Evolutionary conservation across 2,797 vertebrate genomes (phyloP), one percentile per base, ranked within the genome.

Genomic region (Dendrocincla fuliginosa): DNA sequence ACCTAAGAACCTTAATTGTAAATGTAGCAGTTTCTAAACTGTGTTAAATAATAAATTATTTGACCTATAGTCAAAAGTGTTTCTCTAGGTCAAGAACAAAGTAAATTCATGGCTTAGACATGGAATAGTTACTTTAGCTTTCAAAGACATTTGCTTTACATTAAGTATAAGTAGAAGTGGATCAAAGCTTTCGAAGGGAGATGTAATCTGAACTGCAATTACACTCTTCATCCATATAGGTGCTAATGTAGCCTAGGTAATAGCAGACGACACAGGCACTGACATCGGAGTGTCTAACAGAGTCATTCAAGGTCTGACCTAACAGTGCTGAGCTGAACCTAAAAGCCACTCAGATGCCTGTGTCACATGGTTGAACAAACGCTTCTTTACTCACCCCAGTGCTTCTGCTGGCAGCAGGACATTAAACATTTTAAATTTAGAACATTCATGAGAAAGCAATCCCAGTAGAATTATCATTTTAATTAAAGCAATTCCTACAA

Each of bases 291-390:
- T 16, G 32, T 65, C 20, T 37, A 35, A 44, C 1, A 67, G 39
- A 77, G 32, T 25, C 50, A 50, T 52, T 47, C 37, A 28, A 12
- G 1, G 0, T 10, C 18, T 42, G 32, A 59, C 50, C 13, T 24
- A 37, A 23, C 16, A 69, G 44, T 0, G 0, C 33, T 32, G 23
- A 64, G 50, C 50, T 41, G 37, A 69, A 63, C 33, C 37, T 25
- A 46, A 47, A 79, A 63, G 61, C 22, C 39, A 44, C 30, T 39
- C 25, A 2, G 11, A 30, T 28, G 25, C 10, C 9, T 6, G 10
- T 20, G 33, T 14, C 39, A 18, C 27, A 16, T 0, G 0, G 56
- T 32, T 53, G 39, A 16, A 59, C 17, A 10, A 69, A 16, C 14
- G 37, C 33, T 50, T 67, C 53, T 74, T 52, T 16, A 18, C 19